Base-by-base conservation (phyloP, 30 jellyfish, hydroid and myxozoan genomes). In the Turritopsis rubra region DNA sequence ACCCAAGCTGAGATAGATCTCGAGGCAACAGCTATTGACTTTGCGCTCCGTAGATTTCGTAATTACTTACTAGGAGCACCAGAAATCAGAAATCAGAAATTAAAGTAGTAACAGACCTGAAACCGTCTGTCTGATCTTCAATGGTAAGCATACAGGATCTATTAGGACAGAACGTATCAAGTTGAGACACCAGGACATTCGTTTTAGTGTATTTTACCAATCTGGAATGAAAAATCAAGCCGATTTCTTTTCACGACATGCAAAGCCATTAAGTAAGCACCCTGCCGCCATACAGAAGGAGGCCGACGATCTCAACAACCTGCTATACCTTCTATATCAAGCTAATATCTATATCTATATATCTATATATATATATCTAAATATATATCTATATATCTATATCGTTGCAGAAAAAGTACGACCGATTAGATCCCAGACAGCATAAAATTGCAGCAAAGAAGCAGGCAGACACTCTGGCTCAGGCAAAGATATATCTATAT, bases 321-420 rank as follows among this genome's bases (percentile, higher is more conserved):
- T n/a, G n/a, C n/a, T 79, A 76, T 85, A 26, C 93, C n/a, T 85
- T 89, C 25, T 85, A 85, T 75, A 85, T 89, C 29, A 89, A 85
- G 52, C 28, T 60, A 52, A 41, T 79, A 27, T 76, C 88, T 52
- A 85, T 85, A 85, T 73, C 8, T 72, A 25, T 73, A 22, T 7
- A 25, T 8, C 8, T 5, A 29, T 21, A 25, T 1, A 73, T 5
- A 19, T 5, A 13, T 30, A 22, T 4, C 82, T 72, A 5, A 19
- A 73, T 22, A 13, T 73, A 73, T 73, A 4, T 22, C 29, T 1
- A 66, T 5, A 66, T n/a, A 25, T 66, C 17, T 66, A n/a, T n/a
- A n/a, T n/a, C n/a, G n/a, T n/a, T n/a, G n/a, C n/a, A n/a, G n/a
- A n/a, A n/a, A n/a, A n/a, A n/a, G n/a, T n/a, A n/a, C n/a, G n/a